phyloP scores from a whole-genome alignment of 2,113 vertebrate species.

The Psettodes erumei region DNA sequence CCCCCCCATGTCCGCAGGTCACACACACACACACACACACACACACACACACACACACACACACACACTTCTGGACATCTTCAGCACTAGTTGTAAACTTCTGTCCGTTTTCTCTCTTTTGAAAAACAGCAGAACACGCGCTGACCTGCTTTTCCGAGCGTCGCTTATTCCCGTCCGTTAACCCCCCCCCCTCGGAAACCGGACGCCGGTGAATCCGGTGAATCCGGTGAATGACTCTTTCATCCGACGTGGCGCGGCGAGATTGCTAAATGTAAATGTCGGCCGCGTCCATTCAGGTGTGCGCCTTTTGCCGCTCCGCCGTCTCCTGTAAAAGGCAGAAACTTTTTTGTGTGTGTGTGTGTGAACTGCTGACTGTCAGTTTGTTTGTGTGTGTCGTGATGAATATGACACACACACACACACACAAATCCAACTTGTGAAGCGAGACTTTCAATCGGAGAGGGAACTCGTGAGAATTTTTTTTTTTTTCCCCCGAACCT shows the following conservation, averaged over 20 bases:
- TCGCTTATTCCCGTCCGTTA: too few relatives aligned
- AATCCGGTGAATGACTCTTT: slow-evolving; percentile 26
- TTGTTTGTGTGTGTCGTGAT: slow-evolving; percentile 60
- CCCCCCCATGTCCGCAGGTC: background rate
- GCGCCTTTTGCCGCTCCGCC: slow-evolving; percentile 21
- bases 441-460: slow-evolving; percentile 18
- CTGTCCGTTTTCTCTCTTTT: background rate
- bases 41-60: too few relatives aligned
- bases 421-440: slow-evolving; percentile 49
- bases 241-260: slow-evolving; percentile 34
- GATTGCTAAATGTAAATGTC: slow-evolving; percentile 48
- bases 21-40: too few relatives aligned
- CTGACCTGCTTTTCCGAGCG: slow-evolving; percentile 38
- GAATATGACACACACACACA: slow-evolving; percentile 58
- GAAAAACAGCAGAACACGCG: slow-evolving; percentile 16
- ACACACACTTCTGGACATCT: too few relatives aligned
- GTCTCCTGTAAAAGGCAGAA: slow-evolving; percentile 54
- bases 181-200: slow-evolving; percentile 23
- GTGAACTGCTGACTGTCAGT: slow-evolving; percentile 71
- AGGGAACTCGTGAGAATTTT: slow-evolving; percentile 17
- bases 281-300: slow-evolving; percentile 27
- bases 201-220: slow-evolving; percentile 16
- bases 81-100: too few relatives aligned
- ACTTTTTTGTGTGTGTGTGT: slow-evolving; percentile 22
- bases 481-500: slow-evolving; percentile 12